Conservation (phyloP, 2,888 invertebrate genomes). For the Heteromyza rotundicornis region DNA sequence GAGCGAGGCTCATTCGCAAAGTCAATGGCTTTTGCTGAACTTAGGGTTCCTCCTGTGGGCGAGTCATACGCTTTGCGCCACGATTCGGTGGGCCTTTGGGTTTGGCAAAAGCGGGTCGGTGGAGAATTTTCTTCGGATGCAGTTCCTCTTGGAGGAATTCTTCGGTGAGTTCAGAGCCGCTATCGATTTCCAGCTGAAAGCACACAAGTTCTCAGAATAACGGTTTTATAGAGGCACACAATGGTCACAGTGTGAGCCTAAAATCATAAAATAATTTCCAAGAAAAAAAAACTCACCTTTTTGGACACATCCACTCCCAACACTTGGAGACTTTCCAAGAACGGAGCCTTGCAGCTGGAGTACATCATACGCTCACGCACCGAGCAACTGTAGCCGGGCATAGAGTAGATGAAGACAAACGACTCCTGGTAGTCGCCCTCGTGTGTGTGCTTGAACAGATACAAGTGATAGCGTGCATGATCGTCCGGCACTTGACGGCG, state of each 20-base stretch:
- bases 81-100: slow-evolving; percentile 95
- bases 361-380: slow-evolving; percentile 99
- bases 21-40: too few relatives aligned
- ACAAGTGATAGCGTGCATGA: slow-evolving; percentile 80
- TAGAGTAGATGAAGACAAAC: slow-evolving; percentile 95
- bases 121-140: slow-evolving; percentile 88
- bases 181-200: slow-evolving; percentile 80
- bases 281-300: slow-evolving; percentile 71
- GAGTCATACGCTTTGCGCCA: slow-evolving; percentile 88
- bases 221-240: neutral
- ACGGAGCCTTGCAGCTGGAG: slow-evolving; percentile 94
- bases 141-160: slow-evolving; percentile 90
- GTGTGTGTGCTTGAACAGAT: slow-evolving; percentile 86
- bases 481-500: slow-evolving; percentile 83
- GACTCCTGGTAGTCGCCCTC: slow-evolving; percentile 90
- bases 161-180: slow-evolving; percentile 87
- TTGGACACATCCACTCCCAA: slow-evolving; percentile 82
- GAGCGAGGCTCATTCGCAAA: too few relatives aligned
- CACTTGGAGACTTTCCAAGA: slow-evolving; percentile 81
- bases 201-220: neutral
- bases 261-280: neutral
- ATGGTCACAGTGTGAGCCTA: too few relatives aligned
- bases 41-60: slow-evolving; percentile 65
- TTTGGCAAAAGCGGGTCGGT: slow-evolving; percentile 91
- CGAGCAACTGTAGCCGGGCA: slow-evolving; percentile 95